A percentile compares a stretch with the other conserved stretches of the same genome.
Evolutionary conservation across 2,113 vertebrate species (phyloP).

Genomic region (Motacilla tschutschensis): DNA sequence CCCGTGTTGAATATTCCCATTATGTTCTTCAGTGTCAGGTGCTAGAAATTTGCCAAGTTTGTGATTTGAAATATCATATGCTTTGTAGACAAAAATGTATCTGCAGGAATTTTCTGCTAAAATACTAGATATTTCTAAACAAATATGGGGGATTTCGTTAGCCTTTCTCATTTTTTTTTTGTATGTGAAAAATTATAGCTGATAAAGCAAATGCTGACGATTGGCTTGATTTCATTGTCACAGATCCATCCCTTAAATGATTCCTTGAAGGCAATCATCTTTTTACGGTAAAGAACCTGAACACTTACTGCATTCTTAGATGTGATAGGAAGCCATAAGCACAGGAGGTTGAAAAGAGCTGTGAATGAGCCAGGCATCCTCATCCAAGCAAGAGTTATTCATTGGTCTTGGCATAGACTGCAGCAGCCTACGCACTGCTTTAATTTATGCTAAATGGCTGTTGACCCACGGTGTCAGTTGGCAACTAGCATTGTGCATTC

Average conservation of each 20-base stretch:
- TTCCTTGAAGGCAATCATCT: not conserved
- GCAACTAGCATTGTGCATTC: constrained; percentile 1
- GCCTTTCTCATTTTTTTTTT: not conserved
- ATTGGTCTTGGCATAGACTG: constrained; percentile 44
- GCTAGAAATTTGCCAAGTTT: not conserved
- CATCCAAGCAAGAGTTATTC: constrained; percentile 54
- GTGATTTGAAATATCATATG: not conserved
- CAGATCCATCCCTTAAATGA: not conserved
- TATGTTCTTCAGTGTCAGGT: not conserved
- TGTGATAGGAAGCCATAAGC: constrained; percentile 4
- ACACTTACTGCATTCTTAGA: not conserved
- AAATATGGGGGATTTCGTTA: rapidly evolving
- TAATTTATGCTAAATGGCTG: constrained; percentile 46
- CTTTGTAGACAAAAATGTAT: not conserved
- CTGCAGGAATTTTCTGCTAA: not conserved
- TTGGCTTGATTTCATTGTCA: not conserved
- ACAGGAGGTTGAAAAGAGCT: constrained; percentile 36
- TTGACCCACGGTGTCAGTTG: constrained; percentile 35
- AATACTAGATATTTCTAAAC: not conserved
- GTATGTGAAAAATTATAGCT: not conserved
- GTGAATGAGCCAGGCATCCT: constrained; percentile 15
- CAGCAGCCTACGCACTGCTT: constrained; percentile 32
- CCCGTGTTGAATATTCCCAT: not conserved
- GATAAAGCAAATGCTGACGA: not conserved
- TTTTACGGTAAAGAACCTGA: not conserved